Evolutionary conservation across 2,113 vertebrate genomes (phyloP).

Genomic region (Macquaria australasica): DNA sequence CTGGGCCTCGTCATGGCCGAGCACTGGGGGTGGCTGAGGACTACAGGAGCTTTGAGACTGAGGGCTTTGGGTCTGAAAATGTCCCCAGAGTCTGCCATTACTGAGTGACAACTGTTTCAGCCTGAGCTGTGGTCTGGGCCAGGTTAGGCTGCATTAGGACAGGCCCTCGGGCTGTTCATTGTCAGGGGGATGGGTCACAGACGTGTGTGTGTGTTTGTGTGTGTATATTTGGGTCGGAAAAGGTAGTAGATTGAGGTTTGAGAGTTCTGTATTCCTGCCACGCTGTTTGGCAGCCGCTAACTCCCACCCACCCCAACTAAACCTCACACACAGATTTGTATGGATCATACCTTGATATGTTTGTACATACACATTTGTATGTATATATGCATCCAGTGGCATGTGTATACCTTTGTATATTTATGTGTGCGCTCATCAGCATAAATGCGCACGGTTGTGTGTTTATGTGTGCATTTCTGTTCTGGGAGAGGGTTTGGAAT

Average conservation of each 20-base stretch:
- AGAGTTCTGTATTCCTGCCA: constrained; percentile 42
- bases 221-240: constrained; percentile 39
- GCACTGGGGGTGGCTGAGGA: constrained; percentile 45
- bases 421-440: constrained; percentile 64
- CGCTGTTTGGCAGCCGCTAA: constrained; percentile 39
- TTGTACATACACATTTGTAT: constrained; percentile 52
- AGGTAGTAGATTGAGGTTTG: constrained; percentile 26
- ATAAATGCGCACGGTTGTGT: constrained; percentile 60
- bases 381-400: constrained; percentile 79
- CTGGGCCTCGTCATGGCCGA: constrained; percentile 69
- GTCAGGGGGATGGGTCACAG: constrained; percentile 84
- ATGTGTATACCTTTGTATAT: constrained; percentile 68
- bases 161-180: constrained; percentile 88
- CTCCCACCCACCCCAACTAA: constrained; percentile 12
- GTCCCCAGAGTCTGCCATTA: constrained; percentile 79
- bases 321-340: constrained; percentile 36
- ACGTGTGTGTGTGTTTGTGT: constrained; percentile 32
- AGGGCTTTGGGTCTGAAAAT: constrained; percentile 57
- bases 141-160: constrained; percentile 54
- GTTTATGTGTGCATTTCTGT: constrained; percentile 79
- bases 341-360: constrained; percentile 58
- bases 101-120: constrained; percentile 94
- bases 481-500: constrained; percentile 85
- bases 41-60: constrained; percentile 54
- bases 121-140: constrained; percentile 89